phyloP scores from a whole-genome alignment of 2,113 vertebrate genomes.

The Pungitius pungitius region DNA sequence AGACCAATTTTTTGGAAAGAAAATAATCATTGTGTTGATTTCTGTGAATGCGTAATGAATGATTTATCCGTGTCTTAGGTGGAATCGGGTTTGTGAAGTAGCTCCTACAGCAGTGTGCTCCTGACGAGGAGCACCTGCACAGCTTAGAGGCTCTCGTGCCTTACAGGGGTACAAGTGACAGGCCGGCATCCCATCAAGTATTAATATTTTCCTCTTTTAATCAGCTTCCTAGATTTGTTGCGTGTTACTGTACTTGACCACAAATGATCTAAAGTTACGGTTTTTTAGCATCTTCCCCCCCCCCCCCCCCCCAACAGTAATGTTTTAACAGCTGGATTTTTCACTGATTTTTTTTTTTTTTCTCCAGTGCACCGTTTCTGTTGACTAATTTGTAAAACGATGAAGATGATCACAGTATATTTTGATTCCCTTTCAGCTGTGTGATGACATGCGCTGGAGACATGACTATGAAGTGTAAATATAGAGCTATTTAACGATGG shows the following conservation, averaged over 20 bases:
- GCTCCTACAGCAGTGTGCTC: conserved; percentile 11
- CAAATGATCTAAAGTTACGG: conserved; percentile 20
- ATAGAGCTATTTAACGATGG: conserved; percentile 50
- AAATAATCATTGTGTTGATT: neutral
- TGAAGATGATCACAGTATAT: conserved; percentile 45
- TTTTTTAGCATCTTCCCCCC: conserved; percentile 25
- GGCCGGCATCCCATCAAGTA: conserved; percentile 15
- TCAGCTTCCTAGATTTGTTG: conserved; percentile 28
- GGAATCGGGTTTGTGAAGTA: conserved; percentile 14
- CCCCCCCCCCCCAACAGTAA: too few species aligned
- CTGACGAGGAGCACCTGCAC: conserved; percentile 26
- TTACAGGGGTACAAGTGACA: conserved; percentile 47
- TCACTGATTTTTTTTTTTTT: neutral
- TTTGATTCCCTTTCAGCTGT: conserved; percentile 56
- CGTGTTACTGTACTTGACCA: conserved; percentile 50
- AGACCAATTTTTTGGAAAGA: conserved; percentile 11
- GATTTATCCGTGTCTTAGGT: neutral
- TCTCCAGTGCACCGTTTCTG: conserved; percentile 17
- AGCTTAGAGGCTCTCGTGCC: conserved; percentile 60
- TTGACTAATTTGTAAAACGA: conserved; percentile 51
- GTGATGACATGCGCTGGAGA: conserved; percentile 46
- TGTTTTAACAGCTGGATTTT: conserved; percentile 38
- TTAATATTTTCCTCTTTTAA: conserved; percentile 16
- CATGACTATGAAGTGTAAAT: conserved; percentile 52
- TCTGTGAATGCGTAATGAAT: conserved; percentile 35